These are phyloP conservation scores for Cyclophora punctaria DNA, from an alignment of 2,888 invertebrate genomes.

Conservation along the genomic window DNA sequence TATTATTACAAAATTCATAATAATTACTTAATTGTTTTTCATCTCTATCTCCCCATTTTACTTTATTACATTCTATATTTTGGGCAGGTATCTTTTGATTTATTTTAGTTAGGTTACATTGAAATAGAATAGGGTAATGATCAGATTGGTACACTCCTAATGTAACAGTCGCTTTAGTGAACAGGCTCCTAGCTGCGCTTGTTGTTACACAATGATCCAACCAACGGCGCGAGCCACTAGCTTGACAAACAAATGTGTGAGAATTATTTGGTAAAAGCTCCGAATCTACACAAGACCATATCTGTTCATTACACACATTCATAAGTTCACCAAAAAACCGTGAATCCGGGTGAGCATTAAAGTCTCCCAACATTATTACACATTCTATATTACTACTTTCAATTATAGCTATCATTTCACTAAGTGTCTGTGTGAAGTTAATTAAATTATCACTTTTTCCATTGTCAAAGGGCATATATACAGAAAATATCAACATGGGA, in stretches of 20 bases:
- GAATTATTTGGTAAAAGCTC: conserved; percentile 5
- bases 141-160: conserved; percentile 7
- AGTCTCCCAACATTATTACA: conserved; percentile 18
- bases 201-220: conserved; percentile 4
- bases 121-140: conserved; percentile 6
- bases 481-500: conserved; percentile 12
- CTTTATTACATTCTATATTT: background rate
- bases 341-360: conserved; percentile 18
- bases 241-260: conserved; percentile 18
- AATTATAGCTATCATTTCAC: conserved; percentile 13
- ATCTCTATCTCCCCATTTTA: conserved; percentile 1
- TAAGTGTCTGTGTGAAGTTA: conserved; percentile 16
- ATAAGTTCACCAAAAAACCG: conserved; percentile 14
- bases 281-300: conserved; percentile 16
- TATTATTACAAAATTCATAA: background rate
- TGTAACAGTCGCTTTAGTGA: background rate
- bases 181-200: background rate
- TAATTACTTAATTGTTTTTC: background rate
- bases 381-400: conserved; percentile 8
- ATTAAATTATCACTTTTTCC: conserved; percentile 11
- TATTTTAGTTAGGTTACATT: conserved; percentile 7
- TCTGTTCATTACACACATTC: conserved; percentile 16
- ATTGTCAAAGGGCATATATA: conserved; percentile 22
- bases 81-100: background rate
- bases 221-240: conserved; percentile 7